phyloP scores from a whole-genome alignment of 2,113 vertebrate species.

The Sporophila hypoxantha region DNA sequence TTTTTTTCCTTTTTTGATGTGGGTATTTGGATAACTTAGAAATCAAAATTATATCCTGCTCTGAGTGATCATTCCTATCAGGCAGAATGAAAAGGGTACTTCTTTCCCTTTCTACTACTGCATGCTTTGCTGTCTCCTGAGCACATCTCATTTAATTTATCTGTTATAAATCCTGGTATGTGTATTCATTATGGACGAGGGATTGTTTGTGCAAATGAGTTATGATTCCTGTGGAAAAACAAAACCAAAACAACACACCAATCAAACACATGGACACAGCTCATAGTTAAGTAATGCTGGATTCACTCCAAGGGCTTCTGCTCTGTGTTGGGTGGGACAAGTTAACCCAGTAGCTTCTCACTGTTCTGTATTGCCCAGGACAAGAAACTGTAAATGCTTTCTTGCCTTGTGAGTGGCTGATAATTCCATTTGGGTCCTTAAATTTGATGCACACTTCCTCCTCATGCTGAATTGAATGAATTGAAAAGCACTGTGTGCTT shows the following conservation, averaged over 20 bases:
- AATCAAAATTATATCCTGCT: background rate
- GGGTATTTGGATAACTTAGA: background rate
- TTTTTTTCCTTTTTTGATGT: background rate
- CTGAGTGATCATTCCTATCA: background rate
- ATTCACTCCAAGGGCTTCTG: background rate
- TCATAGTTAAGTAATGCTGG: background rate
- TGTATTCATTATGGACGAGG: background rate
- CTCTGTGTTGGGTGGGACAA: background rate
- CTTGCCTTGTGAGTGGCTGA: background rate
- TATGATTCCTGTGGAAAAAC: conserved; percentile 12
- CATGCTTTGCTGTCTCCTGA: background rate
- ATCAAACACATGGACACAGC: background rate
- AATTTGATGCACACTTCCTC: background rate
- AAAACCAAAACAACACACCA: conserved; percentile 1
- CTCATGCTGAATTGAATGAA: background rate
- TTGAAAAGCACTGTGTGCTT: background rate
- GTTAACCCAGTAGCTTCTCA: background rate
- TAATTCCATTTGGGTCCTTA: background rate
- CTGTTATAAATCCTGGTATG: conserved; percentile 8
- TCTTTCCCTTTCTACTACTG: background rate
- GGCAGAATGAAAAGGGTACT: conserved; percentile 15
- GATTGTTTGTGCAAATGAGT: conserved; percentile 20
- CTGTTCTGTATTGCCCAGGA: background rate
- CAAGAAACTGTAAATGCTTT: background rate
- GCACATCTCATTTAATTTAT: background rate